Percentiles rank a stretch among this genome's conserved stretches.
phyloP scores from a whole-genome alignment of 2,113 vertebrate genomes.

The Neolamprologus modestus region DNA sequence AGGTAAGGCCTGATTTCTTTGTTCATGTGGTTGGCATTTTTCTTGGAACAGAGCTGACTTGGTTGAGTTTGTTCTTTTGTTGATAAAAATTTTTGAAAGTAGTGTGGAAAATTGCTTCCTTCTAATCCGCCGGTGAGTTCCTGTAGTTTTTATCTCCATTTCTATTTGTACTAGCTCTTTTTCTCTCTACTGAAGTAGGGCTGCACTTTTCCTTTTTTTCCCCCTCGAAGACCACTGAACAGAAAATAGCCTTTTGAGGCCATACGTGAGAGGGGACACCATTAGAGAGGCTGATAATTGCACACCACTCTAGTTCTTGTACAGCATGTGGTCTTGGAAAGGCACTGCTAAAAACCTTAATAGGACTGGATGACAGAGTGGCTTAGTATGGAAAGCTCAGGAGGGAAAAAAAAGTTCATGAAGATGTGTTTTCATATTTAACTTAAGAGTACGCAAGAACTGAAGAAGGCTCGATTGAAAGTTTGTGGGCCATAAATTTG shows the following conservation, averaged over 20 bases:
- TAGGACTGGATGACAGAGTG: background rate
- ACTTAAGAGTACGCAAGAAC: background rate
- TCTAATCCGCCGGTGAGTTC: slow-evolving; percentile 14
- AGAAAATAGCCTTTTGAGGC: slow-evolving; percentile 45
- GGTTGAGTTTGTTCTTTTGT: slow-evolving; percentile 8
- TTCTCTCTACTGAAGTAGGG: background rate
- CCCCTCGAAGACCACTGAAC: background rate
- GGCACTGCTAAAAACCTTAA: slow-evolving; percentile 12
- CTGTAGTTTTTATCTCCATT: slow-evolving; percentile 27
- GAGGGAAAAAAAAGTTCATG: background rate
- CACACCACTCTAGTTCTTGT: slow-evolving; percentile 39
- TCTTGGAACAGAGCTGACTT: background rate
- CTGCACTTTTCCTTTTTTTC: background rate
- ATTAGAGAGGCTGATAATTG: slow-evolving; percentile 46
- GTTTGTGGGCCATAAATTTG: background rate
- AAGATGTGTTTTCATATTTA: background rate
- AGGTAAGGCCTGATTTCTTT: background rate
- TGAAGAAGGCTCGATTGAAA: background rate
- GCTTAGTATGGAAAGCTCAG: background rate
- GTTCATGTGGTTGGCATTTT: background rate
- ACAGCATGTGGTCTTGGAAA: slow-evolving; percentile 25
- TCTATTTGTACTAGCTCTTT: background rate
- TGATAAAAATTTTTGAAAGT: background rate
- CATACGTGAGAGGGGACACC: slow-evolving; percentile 21
- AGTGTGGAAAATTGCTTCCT: slow-evolving; percentile 17